Percentiles rank a stretch among this genome's conserved stretches.
phyloP scores from a whole-genome alignment of 1,140 invertebrate species.

The Procambarus virginalis region DNA sequence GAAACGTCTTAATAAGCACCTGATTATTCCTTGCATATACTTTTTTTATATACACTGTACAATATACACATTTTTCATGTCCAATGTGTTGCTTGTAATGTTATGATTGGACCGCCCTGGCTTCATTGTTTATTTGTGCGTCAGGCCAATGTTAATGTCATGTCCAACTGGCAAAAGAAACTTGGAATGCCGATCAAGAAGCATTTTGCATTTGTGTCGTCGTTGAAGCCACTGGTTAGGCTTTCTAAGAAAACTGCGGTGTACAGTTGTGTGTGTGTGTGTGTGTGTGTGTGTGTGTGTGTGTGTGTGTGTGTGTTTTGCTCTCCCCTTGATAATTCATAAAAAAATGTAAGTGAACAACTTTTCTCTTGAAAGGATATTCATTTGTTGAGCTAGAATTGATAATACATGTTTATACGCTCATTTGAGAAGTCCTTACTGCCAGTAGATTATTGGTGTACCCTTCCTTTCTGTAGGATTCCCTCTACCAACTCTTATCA shows the following conservation, averaged over 20 bases:
- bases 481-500: background rate
- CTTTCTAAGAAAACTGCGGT: slow-evolving; percentile 21
- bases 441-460: slow-evolving; percentile 1
- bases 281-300: background rate
- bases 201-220: slow-evolving; percentile 53
- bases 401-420: slow-evolving; percentile 6
- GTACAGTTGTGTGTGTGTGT: background rate
- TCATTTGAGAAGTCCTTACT: slow-evolving; percentile 23
- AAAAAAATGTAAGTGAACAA: background rate
- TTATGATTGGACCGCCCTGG: slow-evolving; percentile 51
- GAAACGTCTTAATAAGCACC: background rate
- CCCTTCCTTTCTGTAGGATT: slow-evolving; percentile 13
- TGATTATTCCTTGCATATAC: slow-evolving; percentile 3
- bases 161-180: slow-evolving; percentile 22
- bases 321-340: background rate
- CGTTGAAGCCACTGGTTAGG: slow-evolving; percentile 31
- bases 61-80: slow-evolving; percentile 30
- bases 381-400: slow-evolving; percentile 7
- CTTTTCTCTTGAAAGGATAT: background rate
- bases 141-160: slow-evolving; percentile 37
- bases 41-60: slow-evolving; percentile 4
- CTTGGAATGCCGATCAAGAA: slow-evolving; percentile 61
- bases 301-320: background rate
- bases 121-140: slow-evolving; percentile 59
- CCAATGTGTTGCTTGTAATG: slow-evolving; percentile 47